Conservation (phyloP, 2,113 vertebrate species). For the Cebidichthys violaceus region DNA sequence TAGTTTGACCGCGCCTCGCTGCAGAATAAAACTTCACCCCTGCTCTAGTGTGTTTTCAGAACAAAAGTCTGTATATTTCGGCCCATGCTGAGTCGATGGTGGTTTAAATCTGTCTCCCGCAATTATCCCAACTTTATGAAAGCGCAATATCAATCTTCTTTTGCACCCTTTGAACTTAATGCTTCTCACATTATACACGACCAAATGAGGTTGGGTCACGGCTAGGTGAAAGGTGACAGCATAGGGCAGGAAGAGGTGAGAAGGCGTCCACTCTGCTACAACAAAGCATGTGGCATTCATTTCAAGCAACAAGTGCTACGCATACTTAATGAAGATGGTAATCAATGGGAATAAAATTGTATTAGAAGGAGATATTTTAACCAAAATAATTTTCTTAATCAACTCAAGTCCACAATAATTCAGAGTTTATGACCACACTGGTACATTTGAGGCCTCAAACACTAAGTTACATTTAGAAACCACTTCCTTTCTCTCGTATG, state of each 20-base stretch:
- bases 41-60: no score
- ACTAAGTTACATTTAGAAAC: background rate
- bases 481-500: slow-evolving; percentile 2
- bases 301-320: slow-evolving; percentile 12
- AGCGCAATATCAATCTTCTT: background rate
- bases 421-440: slow-evolving; percentile 31
- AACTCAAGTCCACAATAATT: slow-evolving; percentile 14
- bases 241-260: background rate
- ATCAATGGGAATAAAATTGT: slow-evolving; percentile 3
- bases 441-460: background rate
- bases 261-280: background rate
- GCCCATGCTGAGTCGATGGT: no score
- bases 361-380: slow-evolving; percentile 24
- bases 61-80: background rate
- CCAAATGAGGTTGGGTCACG: background rate
- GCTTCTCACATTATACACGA: background rate
- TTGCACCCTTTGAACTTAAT: background rate
- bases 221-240: background rate
- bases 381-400: background rate
- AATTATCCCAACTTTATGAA: background rate
- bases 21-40: background rate
- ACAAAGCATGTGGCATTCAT: slow-evolving; percentile 38
- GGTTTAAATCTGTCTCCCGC: background rate
- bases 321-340: slow-evolving; percentile 28
- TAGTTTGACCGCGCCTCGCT: background rate